phyloP scores from a whole-genome alignment of 2,113 vertebrate genomes.

The Actenoides lindsayi region DNA sequence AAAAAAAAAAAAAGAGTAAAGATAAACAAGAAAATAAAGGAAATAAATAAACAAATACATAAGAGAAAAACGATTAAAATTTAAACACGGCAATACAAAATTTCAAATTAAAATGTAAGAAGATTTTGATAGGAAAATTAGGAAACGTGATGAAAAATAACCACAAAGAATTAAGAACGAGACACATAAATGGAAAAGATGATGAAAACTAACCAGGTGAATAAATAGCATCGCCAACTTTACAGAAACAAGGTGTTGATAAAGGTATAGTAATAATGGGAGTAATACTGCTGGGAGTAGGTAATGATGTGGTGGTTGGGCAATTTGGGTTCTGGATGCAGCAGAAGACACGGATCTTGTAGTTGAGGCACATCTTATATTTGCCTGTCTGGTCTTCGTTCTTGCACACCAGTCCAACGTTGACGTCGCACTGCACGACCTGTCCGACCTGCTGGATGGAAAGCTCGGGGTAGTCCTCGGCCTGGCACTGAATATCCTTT shows the following conservation, averaged over 20 bases:
- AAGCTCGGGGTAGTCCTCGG: not conserved
- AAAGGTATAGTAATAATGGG: fast-evolving
- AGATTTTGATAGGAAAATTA: fast-evolving
- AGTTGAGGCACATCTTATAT: constrained; percentile 55
- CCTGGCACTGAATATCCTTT: constrained; percentile 59
- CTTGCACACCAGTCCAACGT: constrained; percentile 61
- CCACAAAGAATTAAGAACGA: fast-evolving
- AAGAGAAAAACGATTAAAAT: fast-evolving
- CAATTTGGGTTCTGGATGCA: not conserved
- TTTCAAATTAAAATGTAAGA: fast-evolving
- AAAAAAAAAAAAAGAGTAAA: fast-evolving
- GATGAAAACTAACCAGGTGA: not conserved
- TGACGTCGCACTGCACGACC: constrained; percentile 54
- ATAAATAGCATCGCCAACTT: not conserved
- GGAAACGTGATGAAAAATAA: fast-evolving
- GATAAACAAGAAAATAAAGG: no score
- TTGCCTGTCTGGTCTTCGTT: constrained; percentile 58
- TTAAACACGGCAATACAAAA: fast-evolving
- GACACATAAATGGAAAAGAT: no score
- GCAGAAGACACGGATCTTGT: constrained; percentile 46
- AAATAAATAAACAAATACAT: fast-evolving
- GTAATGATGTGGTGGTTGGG: fast-evolving
- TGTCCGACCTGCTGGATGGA: constrained; percentile 34
- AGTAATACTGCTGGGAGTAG: fast-evolving
- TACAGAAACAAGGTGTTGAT: constrained; percentile 34